These are phyloP conservation scores for Budorcas taxicolor DNA, from an alignment of 2,113 vertebrate genomes.

Conservation along the genomic window DNA sequence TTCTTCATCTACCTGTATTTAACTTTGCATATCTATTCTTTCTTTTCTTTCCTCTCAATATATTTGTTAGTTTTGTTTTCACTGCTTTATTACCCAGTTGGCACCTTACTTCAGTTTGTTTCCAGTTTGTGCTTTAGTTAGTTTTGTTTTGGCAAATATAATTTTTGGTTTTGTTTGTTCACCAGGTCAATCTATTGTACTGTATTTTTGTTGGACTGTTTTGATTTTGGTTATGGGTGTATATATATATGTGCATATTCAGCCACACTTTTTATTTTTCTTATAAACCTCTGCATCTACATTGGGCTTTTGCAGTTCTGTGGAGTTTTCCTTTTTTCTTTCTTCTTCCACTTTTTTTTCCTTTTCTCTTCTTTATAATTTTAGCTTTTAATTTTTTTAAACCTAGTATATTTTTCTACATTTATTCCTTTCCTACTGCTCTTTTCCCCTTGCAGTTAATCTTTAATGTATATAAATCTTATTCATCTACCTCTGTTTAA, in stretches of 20 bases:
- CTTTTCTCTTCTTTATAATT: neutral
- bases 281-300: neutral
- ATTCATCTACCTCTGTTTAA: neutral
- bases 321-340: neutral
- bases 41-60: neutral
- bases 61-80: neutral
- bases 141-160: neutral
- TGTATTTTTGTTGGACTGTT: neutral
- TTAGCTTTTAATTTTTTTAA: neutral
- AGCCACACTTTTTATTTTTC: neutral
- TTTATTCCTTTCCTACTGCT: neutral
- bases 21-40: neutral
- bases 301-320: neutral
- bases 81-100: neutral
- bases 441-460: neutral
- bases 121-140: neutral
- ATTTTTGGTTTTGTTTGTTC: neutral
- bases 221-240: neutral
- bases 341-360: neutral
- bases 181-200: neutral
- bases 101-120: neutral
- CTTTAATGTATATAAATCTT: neutral
- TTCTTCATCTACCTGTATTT: too few relatives aligned
- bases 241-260: neutral
- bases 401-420: neutral